phyloP scores from a whole-genome alignment of 2,113 vertebrate species.

The Sander lucioperca region DNA sequence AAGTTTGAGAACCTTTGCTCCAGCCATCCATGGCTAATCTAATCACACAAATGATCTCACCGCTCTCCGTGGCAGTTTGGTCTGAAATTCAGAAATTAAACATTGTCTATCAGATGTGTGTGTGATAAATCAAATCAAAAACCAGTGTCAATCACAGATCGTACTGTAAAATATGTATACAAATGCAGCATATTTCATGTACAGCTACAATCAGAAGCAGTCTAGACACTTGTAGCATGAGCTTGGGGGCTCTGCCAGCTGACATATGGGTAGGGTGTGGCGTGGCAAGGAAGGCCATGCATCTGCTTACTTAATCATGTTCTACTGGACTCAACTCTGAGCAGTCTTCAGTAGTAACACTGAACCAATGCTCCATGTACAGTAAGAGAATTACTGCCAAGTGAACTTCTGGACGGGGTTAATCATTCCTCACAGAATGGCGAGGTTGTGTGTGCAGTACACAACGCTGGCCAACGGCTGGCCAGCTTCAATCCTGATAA shows the following conservation, averaged over 20 bases:
- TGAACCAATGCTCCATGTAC: conserved; percentile 4
- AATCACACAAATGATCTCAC: conserved; percentile 71
- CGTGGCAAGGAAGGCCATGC: conserved; percentile 36
- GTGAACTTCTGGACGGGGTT: conserved; percentile 47
- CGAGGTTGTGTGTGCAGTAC: conserved; percentile 22
- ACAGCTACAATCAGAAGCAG: conserved; percentile 10
- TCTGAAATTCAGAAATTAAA: conserved; percentile 22
- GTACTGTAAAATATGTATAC: background rate
- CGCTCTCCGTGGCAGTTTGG: conserved; percentile 39
- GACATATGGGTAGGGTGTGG: conserved; percentile 73
- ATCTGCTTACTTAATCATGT: conserved; percentile 66
- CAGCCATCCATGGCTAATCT: conserved; percentile 66
- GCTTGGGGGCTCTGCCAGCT: conserved; percentile 60
- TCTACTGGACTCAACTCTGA: conserved; percentile 25
- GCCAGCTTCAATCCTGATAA: conserved; percentile 66
- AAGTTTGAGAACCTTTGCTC: conserved; percentile 73
- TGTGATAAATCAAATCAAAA: background rate
- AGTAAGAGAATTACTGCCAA: conserved; percentile 36
- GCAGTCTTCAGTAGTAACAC: conserved; percentile 4
- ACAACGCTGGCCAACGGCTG: conserved; percentile 59
- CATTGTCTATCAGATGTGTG: background rate
- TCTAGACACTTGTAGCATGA: conserved; percentile 55
- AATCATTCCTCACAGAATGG: conserved; percentile 53
- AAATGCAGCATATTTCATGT: conserved; percentile 2
- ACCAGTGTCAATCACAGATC: background rate